phyloP scores from a whole-genome alignment of 1,140 invertebrate species.

The Lethrus apterus region DNA sequence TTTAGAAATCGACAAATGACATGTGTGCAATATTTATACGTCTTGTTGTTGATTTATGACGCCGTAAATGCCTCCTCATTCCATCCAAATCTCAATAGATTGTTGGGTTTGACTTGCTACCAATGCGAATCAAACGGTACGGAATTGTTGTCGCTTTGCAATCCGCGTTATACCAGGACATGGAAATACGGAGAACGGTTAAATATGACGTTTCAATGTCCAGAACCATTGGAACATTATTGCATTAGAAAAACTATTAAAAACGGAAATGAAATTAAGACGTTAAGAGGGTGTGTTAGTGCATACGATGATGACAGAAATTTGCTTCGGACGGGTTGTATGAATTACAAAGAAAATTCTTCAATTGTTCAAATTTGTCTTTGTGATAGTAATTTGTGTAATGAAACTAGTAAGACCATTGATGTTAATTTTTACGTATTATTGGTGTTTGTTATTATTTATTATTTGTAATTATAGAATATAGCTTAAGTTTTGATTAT shows the following conservation, averaged over 20 bases:
- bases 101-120: slow-evolving; percentile 15
- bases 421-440: too few relatives aligned
- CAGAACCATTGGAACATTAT: slow-evolving; percentile 9
- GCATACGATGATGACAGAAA: slow-evolving; percentile 12
- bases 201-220: slow-evolving; percentile 17
- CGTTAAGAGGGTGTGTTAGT: slow-evolving; percentile 17
- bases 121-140: slow-evolving; percentile 16
- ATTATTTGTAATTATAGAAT: too few relatives aligned
- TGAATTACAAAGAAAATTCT: slow-evolving; percentile 3
- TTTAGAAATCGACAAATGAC: too few relatives aligned
- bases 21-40: too few relatives aligned
- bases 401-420: not conserved
- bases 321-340: slow-evolving; percentile 12
- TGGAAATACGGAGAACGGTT: slow-evolving; percentile 10
- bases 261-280: not conserved
- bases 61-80: too few relatives aligned
- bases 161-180: slow-evolving; percentile 16
- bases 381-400: slow-evolving; percentile 12
- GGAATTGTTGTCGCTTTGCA: slow-evolving; percentile 16
- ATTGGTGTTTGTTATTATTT: too few relatives aligned
- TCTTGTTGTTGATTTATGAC: too few relatives aligned
- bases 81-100: slow-evolving; percentile 1
- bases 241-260: slow-evolving; percentile 16
- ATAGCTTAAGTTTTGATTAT: too few relatives aligned
- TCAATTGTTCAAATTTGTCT: slow-evolving; percentile 6